Evolutionary conservation across 2,113 vertebrate genomes (phyloP), one percentile per base, ranked within the genome.

Genomic region (Rhegmatorhina hoffmannsi): DNA sequence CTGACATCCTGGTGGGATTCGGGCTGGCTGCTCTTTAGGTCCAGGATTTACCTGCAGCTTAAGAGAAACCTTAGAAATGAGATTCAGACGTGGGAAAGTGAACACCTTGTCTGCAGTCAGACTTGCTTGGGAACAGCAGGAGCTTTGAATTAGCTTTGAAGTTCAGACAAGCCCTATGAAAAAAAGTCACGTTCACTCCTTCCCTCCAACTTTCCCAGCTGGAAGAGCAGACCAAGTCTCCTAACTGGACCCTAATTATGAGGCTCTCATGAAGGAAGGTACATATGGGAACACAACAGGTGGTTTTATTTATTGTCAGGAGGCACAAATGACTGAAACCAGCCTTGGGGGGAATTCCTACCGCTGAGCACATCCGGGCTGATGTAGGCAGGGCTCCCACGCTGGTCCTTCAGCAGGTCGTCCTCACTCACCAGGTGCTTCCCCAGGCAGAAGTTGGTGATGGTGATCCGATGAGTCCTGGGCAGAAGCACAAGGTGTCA

Each of bases 401-500:
- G 98, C 98, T 99, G 99, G 98, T 99, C 99, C 96, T 99, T 99
- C 96, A 99, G 98, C 86, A 99, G 98, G 97, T 99, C 99, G 3
- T 99, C 99, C 90, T 99, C 99, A 1, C 99, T 99, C 97, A 99
- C 99, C 34, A 99, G 98, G 97, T 99, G 99, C 96, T 99, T 99
- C 68, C 99, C 99, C 17, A 99, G 98, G 97, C 99, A 99, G 98
- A 99, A 99, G 98, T 99, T 99, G 46, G 99, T 99, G 96, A 99
- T 99, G 81, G 99, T 99, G 97, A 99, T 99, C 82, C 99, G 96
- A 79, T 99, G 99, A 56, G 99, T 99, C 97, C 99, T 99, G 92
- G 13, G 52, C 60, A 73, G 55, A 6, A 14, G 13, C 80, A 92
- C 66, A 77, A 25, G 46, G 20, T 4, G 69, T 23, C 50, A 55